phyloP scores from a whole-genome alignment of 2,113 vertebrate genomes.

The Hylia prasina region DNA sequence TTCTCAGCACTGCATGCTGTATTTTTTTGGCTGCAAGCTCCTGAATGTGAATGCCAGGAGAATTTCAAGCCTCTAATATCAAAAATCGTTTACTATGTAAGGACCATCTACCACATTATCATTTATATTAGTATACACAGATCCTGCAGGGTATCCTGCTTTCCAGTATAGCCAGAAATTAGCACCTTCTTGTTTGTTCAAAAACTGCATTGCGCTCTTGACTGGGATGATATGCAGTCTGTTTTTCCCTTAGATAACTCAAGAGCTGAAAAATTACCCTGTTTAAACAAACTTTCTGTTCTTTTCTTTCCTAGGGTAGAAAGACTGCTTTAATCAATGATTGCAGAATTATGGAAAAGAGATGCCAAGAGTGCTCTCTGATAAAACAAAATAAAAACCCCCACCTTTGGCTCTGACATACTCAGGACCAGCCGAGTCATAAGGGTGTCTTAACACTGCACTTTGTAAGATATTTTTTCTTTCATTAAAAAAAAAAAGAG shows the following conservation, averaged over 20 bases:
- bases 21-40: not conserved
- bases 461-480: not conserved
- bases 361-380: not conserved
- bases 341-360: not conserved
- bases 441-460: not conserved
- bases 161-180: not conserved
- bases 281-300: constrained; percentile 9
- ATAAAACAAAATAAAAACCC: not conserved
- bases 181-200: not conserved
- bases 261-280: constrained; percentile 4
- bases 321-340: not conserved
- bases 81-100: not conserved
- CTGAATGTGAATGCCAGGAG: not conserved
- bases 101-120: not conserved
- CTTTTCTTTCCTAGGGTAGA: not conserved
- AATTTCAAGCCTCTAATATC: not conserved
- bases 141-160: not conserved
- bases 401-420: not conserved
- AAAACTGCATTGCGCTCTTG: not conserved
- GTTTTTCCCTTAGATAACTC: not conserved
- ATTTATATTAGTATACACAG: not conserved
- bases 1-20: not conserved
- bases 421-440: not conserved
- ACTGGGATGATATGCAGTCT: not conserved
- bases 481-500: not conserved